Percentiles rank a stretch among this genome's conserved stretches.
phyloP scores from a whole-genome alignment of 2,888 invertebrate genomes.

The Lysandra bellargus region DNA sequence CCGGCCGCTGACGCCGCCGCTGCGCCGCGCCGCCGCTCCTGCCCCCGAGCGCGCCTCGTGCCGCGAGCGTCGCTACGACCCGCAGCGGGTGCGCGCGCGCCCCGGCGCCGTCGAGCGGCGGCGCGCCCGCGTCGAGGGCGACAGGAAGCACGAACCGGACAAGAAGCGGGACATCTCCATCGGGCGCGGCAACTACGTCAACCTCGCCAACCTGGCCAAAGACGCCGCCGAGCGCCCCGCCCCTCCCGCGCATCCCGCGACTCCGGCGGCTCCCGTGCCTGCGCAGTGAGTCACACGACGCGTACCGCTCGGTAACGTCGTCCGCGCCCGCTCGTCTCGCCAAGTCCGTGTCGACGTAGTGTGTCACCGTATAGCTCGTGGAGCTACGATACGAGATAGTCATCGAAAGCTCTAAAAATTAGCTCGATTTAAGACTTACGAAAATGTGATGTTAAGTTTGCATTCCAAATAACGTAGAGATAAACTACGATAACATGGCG shows the following conservation, averaged over 20 bases:
- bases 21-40: background rate
- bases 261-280: background rate
- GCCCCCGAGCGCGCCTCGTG: background rate
- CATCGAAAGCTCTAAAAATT: background rate
- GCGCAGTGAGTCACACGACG: background rate
- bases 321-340: background rate
- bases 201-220: constrained; percentile 70
- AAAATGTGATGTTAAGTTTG: background rate
- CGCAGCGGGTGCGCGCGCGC: background rate
- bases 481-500: no score
- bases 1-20: constrained; percentile 70
- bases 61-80: constrained; percentile 14
- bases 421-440: background rate
- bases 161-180: constrained; percentile 59
- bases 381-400: background rate
- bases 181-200: constrained; percentile 72
- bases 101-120: constrained; percentile 12
- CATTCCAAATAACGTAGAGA: background rate
- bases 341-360: background rate
- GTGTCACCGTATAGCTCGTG: background rate
- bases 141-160: constrained; percentile 39
- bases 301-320: background rate
- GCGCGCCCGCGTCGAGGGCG: constrained; percentile 35
- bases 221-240: constrained; percentile 45
- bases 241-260: background rate